Evolutionary conservation across 2,113 vertebrate genomes (phyloP).

Genomic region (Dunckerocampus dactyliophorus): DNA sequence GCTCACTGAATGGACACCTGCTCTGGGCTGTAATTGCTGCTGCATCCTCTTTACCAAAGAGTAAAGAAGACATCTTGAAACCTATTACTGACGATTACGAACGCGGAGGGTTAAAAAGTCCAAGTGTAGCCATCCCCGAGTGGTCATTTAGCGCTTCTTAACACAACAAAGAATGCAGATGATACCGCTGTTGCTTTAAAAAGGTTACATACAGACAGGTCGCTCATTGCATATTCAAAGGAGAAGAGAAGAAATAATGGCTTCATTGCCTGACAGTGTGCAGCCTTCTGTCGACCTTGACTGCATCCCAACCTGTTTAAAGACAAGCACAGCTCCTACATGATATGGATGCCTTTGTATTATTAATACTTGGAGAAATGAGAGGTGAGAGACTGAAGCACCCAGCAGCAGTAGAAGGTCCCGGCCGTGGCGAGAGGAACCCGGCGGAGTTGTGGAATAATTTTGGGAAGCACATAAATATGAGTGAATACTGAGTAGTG

Average conservation of each 20-base stretch:
- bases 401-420: slow-evolving; percentile 14
- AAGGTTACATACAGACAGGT: slow-evolving; percentile 56
- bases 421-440: slow-evolving; percentile 17
- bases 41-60: slow-evolving; percentile 51
- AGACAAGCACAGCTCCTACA: slow-evolving; percentile 47
- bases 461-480: slow-evolving; percentile 45
- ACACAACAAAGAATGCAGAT: slow-evolving; percentile 72
- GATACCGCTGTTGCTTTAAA: slow-evolving; percentile 67
- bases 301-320: slow-evolving; percentile 51
- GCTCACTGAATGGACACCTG: slow-evolving; percentile 31
- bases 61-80: slow-evolving; percentile 28
- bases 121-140: slow-evolving; percentile 56
- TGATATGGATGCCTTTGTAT: slow-evolving; percentile 57
- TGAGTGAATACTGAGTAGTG: slow-evolving; percentile 34
- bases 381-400: slow-evolving; percentile 40
- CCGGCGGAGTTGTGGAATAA: slow-evolving; percentile 43
- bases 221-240: slow-evolving; percentile 54
- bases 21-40: slow-evolving; percentile 62
- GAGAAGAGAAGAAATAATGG: slow-evolving; percentile 32
- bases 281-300: slow-evolving; percentile 62
- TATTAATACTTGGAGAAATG: slow-evolving; percentile 65
- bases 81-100: slow-evolving; percentile 74
- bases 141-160: slow-evolving; percentile 77
- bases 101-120: slow-evolving; percentile 63
- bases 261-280: slow-evolving; percentile 36